These are phyloP conservation scores for Drosophila virilis DNA, from an alignment of 1,140 invertebrate genomes.

Conservation along the genomic window DNA sequence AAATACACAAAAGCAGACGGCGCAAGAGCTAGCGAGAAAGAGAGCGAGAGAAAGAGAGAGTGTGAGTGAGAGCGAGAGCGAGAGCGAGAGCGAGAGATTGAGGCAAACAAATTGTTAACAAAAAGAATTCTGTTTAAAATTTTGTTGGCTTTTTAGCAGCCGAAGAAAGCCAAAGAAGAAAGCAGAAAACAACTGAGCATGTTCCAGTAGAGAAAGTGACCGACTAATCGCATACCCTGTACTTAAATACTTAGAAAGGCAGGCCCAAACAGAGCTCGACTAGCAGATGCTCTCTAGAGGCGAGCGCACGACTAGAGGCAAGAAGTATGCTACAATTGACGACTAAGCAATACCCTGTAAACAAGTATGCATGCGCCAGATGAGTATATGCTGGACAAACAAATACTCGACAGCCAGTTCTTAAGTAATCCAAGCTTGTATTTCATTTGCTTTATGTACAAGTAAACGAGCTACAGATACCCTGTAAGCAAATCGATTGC, in stretches of 20 bases:
- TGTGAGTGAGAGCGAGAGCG: not conserved
- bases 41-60: not conserved
- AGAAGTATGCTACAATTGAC: too few species aligned
- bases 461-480: not conserved
- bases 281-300: too few species aligned
- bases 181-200: constrained; percentile 11
- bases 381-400: too few species aligned
- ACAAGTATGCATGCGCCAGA: too few species aligned
- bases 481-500: not conserved
- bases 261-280: too few species aligned
- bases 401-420: too few species aligned
- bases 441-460: too few species aligned
- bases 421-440: too few species aligned
- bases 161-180: constrained; percentile 23
- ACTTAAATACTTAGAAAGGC: too few species aligned
- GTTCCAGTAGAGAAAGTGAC: not conserved
- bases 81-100: not conserved
- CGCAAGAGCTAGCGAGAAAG: not conserved
- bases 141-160: constrained; percentile 22
- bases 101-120: constrained; percentile 25
- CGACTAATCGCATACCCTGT: constrained; percentile 9
- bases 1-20: constrained; percentile 13
- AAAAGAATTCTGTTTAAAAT: constrained; percentile 54
- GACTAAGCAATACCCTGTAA: too few species aligned
- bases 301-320: too few species aligned